Evolutionary conservation across 2,797 vertebrate genomes (phyloP).

Genomic region (Enteromius viviparus): DNA sequence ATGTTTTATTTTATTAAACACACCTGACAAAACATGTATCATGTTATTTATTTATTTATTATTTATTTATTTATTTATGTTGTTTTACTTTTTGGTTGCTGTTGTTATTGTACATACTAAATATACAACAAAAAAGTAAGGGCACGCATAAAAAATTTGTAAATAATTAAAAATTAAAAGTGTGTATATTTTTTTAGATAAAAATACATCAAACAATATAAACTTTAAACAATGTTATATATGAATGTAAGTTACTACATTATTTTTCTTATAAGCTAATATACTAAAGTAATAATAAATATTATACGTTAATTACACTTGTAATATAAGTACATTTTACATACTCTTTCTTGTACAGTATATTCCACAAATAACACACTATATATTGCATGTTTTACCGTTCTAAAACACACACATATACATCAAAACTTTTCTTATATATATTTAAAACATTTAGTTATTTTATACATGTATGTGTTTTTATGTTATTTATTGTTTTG

Average conservation of each 20-base stretch:
- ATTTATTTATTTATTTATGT: too few species aligned
- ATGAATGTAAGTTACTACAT: neutral
- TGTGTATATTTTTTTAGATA: neutral
- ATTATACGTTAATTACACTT: neutral
- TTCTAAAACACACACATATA: too few species aligned
- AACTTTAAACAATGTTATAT: neutral
- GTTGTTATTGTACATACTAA: neutral
- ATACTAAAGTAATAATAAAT: neutral
- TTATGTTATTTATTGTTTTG: neutral
- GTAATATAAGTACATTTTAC: too few species aligned
- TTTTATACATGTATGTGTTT: neutral
- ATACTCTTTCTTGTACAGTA: too few species aligned
- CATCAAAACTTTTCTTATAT: too few species aligned
- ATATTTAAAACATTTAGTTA: neutral
- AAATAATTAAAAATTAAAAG: too few species aligned
- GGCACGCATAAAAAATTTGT: too few species aligned
- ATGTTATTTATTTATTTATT: neutral
- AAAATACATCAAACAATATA: neutral
- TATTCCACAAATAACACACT: too few species aligned
- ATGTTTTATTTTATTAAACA: neutral
- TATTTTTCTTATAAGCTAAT: neutral
- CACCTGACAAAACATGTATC: neutral
- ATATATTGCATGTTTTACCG: too few species aligned
- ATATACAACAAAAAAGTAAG: neutral
- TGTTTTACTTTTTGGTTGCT: too few species aligned